Conservation (phyloP, 2,113 vertebrate species). For the Nycticebus coucang region DNA sequence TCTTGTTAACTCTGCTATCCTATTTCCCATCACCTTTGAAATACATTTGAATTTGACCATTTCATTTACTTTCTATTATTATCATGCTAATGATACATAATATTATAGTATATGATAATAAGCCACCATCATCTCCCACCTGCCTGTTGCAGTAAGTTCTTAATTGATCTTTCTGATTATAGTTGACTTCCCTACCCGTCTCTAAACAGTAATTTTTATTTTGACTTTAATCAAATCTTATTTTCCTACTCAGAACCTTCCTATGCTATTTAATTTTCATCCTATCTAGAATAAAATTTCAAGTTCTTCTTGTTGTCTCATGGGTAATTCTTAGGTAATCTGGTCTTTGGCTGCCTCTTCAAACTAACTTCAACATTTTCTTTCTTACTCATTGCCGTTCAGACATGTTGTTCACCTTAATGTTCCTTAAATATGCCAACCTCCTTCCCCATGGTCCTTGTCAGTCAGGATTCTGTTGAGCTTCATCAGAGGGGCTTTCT, state of each 20-base stretch:
- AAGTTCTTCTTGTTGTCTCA: not conserved
- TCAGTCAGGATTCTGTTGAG: not conserved
- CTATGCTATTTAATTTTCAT: not conserved
- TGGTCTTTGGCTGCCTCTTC: not conserved
- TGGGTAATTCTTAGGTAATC: not conserved
- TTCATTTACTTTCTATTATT: not conserved
- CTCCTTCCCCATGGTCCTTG: not conserved
- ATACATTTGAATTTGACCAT: not conserved
- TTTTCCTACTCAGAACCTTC: not conserved
- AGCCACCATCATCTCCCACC: not conserved
- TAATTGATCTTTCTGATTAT: not conserved
- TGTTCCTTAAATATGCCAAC: not conserved
- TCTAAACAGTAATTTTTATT: slow-evolving; percentile 17
- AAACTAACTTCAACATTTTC: not conserved
- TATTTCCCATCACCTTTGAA: not conserved
- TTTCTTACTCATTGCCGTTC: not conserved
- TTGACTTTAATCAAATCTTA: slow-evolving; percentile 13
- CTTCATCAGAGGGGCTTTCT: not conserved
- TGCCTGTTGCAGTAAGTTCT: not conserved
- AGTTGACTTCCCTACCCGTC: not conserved
- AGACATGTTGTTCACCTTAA: not conserved
- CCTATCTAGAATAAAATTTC: slow-evolving; percentile 13
- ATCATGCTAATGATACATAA: not conserved
- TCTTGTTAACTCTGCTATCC: not conserved
- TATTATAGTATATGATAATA: not conserved